Percentiles rank a stretch among this genome's conserved stretches.
Evolutionary conservation across 2,113 vertebrate genomes (phyloP).

Genomic region (Nothocercus nigrocapillus): DNA sequence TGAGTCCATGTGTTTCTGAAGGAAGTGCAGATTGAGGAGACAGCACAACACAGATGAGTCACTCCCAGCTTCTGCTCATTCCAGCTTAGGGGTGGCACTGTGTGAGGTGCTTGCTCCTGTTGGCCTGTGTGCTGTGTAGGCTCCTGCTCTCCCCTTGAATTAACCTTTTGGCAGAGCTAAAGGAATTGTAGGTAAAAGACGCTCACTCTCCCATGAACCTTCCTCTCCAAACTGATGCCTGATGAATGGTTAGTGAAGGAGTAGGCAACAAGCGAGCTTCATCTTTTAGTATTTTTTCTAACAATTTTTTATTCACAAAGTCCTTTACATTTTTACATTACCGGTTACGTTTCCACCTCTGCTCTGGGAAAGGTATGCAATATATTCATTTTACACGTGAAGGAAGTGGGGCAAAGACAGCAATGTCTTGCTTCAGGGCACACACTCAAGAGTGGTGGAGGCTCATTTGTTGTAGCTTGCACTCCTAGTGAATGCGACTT

Average conservation of each 20-base stretch:
- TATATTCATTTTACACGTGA: not conserved
- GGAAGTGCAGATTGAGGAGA: not conserved
- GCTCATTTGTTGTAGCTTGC: not conserved
- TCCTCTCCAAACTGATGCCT: not conserved
- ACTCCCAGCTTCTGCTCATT: not conserved
- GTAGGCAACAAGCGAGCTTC: not conserved
- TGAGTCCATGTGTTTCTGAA: slow-evolving; percentile 27
- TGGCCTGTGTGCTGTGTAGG: not conserved
- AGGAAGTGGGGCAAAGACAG: not conserved
- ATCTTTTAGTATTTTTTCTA: not conserved
- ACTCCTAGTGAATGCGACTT: not conserved
- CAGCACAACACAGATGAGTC: not conserved
- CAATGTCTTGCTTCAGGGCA: not conserved
- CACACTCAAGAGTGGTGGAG: not conserved
- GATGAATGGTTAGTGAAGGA: not conserved
- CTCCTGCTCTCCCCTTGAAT: not conserved
- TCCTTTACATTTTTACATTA: not conserved
- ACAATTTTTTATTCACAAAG: not conserved
- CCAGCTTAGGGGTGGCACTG: not conserved
- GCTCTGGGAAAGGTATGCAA: not conserved
- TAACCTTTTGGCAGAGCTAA: not conserved
- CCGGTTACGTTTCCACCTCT: not conserved
- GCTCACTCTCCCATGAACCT: not conserved
- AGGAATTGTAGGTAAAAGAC: not conserved
- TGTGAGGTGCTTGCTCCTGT: not conserved